Evolutionary conservation across 2,797 vertebrate species (phyloP).

Genomic region (Netta rufina): DNA sequence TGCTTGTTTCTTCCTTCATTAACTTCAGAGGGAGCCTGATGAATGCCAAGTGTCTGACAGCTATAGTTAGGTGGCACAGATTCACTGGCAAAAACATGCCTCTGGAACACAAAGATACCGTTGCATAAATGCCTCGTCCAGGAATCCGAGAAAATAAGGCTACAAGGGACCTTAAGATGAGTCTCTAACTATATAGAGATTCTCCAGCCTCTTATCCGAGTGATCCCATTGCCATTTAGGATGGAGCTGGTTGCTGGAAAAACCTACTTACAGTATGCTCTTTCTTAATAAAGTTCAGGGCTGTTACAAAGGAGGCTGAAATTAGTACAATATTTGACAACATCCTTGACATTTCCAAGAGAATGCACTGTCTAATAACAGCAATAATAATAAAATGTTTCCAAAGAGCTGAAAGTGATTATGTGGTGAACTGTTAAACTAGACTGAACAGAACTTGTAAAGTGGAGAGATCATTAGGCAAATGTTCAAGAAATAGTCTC

Average conservation of each 20-base stretch:
- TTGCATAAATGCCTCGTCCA: not conserved
- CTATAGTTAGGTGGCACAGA: not conserved
- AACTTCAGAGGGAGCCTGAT: not conserved
- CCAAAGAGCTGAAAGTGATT: constrained; percentile 27
- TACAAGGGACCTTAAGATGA: not conserved
- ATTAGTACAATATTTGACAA: constrained; percentile 43
- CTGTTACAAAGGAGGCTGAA: constrained; percentile 34
- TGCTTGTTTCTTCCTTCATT: not conserved
- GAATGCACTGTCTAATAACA: not conserved
- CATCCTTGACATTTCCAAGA: constrained; percentile 49
- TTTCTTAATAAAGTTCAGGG: not conserved
- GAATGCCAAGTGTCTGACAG: not conserved
- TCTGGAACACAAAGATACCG: not conserved
- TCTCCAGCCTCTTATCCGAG: not conserved
- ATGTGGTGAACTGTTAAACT: not conserved
- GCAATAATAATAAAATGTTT: not conserved
- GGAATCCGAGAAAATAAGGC: not conserved
- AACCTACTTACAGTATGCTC: not conserved
- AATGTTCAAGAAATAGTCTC: constrained; percentile 2
- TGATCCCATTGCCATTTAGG: not conserved
- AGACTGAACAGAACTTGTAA: not conserved
- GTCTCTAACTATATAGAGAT: not conserved
- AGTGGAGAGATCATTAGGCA: constrained; percentile 23
- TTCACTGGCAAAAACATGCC: not conserved
- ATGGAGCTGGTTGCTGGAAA: not conserved